Base-by-base conservation (phyloP, 2,113 vertebrate genomes). In the Dromaius novaehollandiae region DNA sequence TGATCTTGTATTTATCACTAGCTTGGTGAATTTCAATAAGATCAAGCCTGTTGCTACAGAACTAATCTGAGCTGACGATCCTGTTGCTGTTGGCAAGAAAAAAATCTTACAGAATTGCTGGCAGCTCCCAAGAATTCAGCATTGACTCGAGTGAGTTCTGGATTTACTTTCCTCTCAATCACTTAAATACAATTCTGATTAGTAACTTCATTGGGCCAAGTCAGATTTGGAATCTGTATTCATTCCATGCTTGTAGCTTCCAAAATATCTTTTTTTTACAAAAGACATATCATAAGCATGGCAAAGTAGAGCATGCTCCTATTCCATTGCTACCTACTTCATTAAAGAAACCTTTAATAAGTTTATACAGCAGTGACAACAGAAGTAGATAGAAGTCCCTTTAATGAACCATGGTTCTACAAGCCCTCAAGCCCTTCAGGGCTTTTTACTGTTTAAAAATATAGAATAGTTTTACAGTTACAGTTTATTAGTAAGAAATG, bases 21-120 rank as follows among this genome's bases (percentile, higher is more conserved):
- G 96, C 17, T 94, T 88, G 9, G 60, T 97, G 53, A 95, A 95
- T 90, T 69, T 98, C 56, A 81, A 40, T 88, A 96, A 97, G 71
- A 96, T 88, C 36, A 92, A 83, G 68, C 55, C 50, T 63, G 21
- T 91, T 89, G 77, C 83, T 60, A 86, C 85, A 91, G 90, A 96
- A 20, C 20, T 95, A 86, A 91, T 88, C 56, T 13, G 20, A 93
- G 92, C 30, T 91, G 96, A 86, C 68, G 91, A 96, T 94, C 81
- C 70, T 82, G 46, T 96, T 46, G 81, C 81, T 92, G 65, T 77
- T 82, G 91, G 91, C 86, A 97, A 78, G 44, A 92, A 69, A 91
- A 85, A 76, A 75, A 60, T 69, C 53, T 78, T 94, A 94, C n/a
- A 6, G 1, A 46, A 95, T 79, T 84, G 17, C 69, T 91, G 97